Base-by-base conservation (phyloP, 2,113 vertebrate genomes). In the Plestiodon gilberti region DNA sequence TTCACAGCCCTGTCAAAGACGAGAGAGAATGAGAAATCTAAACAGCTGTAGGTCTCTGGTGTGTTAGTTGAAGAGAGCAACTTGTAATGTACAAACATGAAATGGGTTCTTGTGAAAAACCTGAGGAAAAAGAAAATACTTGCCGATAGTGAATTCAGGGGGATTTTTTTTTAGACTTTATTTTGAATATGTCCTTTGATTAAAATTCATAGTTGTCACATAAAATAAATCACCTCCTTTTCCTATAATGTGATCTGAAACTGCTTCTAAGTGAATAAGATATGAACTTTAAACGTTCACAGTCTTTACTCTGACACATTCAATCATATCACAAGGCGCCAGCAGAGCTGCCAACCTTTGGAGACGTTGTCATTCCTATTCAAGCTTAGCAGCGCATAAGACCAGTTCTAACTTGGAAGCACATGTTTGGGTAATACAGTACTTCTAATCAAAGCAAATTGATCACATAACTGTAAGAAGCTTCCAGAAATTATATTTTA, bases 171-270 rank as follows among this genome's bases (percentile, higher is more conserved):
- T 93, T 92, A 87, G 87, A 93, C 90, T 94, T 95, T 95, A 91
- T 92, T 95, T 92, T 81, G 85, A 94, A 93, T 93, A 95, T 94
- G 84, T 93, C 94, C 94, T 95, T 96, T 92, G 94, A 93, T 98
- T 98, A 96, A 96, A 97, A 97, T 97, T 97, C 96, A 94, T 96
- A 95, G 94, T 97, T 97, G 96, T 95, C 95, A 96, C 96, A 95
- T 95, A 96, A 97, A 98, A 97, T 97, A 96, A 97, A 97, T 97
- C 95, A 97, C 89, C 75, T 84, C 89, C 92, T 89, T 94, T 96
- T 96, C 94, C 92, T 88, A 74, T 93, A 95, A 96, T 92, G 88
- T 93, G 94, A 91, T 86, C 89, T 94, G 96, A 96, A 94, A 92
- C 90, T 78, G 74, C 95, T 96, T 96, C 90, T 94, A 90, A 95